These are phyloP conservation scores for Drosophila meridiana DNA, from an alignment of 2,888 invertebrate species.

Conservation along the genomic window DNA sequence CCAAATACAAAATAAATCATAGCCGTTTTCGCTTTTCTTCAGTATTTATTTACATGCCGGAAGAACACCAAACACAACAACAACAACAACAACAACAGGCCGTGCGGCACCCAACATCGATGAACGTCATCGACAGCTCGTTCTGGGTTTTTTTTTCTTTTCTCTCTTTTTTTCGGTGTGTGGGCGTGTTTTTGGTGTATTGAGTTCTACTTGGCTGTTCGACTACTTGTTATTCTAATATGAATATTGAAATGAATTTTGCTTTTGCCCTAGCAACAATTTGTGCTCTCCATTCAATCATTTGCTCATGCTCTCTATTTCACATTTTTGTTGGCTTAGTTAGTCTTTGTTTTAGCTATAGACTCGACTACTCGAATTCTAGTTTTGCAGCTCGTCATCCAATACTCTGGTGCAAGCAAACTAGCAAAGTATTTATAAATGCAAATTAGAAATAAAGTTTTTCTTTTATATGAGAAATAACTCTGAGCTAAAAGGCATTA, in stretches of 20 bases:
- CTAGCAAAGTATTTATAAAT: too few species aligned
- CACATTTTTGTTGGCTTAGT: neutral
- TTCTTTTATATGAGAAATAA: too few species aligned
- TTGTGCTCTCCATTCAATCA: conserved; percentile 22
- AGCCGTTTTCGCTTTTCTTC: conserved; percentile 55
- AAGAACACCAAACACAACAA: conserved; percentile 55
- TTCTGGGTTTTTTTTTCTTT: conserved; percentile 10
- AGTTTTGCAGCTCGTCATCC: too few species aligned
- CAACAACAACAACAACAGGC: conserved; percentile 40
- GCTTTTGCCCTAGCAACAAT: conserved; percentile 56
- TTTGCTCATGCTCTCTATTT: conserved; percentile 6
- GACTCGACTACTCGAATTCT: too few species aligned
- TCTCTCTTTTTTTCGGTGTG: conserved; percentile 6
- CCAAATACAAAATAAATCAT: conserved; percentile 77
- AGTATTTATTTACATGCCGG: conserved; percentile 78
- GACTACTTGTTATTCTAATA: conserved; percentile 39
- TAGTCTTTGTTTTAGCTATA: neutral
- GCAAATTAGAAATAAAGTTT: too few species aligned
- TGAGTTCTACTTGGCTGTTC: conserved; percentile 30
- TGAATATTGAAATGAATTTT: conserved; percentile 53
- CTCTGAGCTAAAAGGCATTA: too few species aligned
- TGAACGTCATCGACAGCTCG: conserved; percentile 72
- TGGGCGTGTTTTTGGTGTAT: conserved; percentile 22
- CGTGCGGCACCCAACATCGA: conserved; percentile 47
- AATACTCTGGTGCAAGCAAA: too few species aligned